Base-by-base conservation (phyloP, 2,888 invertebrate genomes). In the Xylota segnis region DNA sequence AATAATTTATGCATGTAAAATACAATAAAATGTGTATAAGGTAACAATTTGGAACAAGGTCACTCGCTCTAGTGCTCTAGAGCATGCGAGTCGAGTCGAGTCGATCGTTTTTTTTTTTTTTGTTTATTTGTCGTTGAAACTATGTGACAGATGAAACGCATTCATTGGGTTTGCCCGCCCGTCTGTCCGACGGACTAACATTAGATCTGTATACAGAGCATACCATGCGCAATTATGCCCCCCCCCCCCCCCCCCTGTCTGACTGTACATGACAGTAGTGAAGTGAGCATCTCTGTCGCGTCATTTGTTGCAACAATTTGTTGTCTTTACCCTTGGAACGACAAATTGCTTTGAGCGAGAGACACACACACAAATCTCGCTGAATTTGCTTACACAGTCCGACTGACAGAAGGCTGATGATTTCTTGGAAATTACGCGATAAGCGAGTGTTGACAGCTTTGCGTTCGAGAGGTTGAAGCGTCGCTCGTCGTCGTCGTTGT, bases 11-110 rank as follows among this genome's bases (percentile, higher is more conserved):
- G 75, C 82, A 77, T 76, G 76, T 43, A 52, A 43, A 76, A 54
- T 47, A 82, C 72, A 77, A 82, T 77, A 65, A 79, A 71, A 71
- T 76, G 18, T 76, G 76, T 71, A 81, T 61, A 82, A 86, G 82
- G 82, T 82, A 82, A 86, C 66, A 72, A 86, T 86, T 86, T 76
- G 82, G 86, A 82, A 86, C 86, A 86, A 86, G 86, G 86, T 86
- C 82, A 82, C 54, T 59, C 47, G 84, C 52, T 86, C 78, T 70
- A 58, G 63, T 79, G 70, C 79, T 70, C 83, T 6, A 34, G 37
- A 12, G 68, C 54, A 18, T 66, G 27, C 63, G 18, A 56, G 27
- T 29, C 63, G 52, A 63, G n/a, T 37, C 23, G 23, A 23, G n/a
- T n/a, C 7, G 34, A 50, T 65, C 29, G 6, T 68, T 43, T 54